phyloP scores from a whole-genome alignment of 2,888 invertebrate species.

The Polydrusus cervinus region DNA sequence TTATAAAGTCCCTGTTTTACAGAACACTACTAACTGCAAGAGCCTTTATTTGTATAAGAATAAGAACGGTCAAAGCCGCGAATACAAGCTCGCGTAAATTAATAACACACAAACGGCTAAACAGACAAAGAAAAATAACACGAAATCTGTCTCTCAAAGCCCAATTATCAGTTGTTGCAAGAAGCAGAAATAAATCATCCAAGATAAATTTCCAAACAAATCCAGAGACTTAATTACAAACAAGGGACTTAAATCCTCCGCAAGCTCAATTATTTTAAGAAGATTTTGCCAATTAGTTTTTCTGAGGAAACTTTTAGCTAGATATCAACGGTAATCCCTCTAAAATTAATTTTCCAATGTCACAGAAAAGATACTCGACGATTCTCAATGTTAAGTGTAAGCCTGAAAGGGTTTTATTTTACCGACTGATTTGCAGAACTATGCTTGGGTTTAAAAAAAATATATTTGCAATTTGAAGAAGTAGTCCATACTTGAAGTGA shows the following conservation, averaged over 20 bases:
- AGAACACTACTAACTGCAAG: no score
- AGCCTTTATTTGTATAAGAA: no score
- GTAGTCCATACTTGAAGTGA: no score
- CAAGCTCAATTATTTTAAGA: constrained; percentile 63
- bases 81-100: background rate
- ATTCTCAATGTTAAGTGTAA: background rate
- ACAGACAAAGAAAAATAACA: constrained; percentile 18
- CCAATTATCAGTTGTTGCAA: constrained; percentile 36
- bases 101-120: constrained; percentile 67
- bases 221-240: constrained; percentile 66
- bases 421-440: no score
- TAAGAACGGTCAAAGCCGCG: no score
- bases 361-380: background rate
- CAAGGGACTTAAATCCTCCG: constrained; percentile 61
- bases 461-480: no score
- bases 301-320: constrained; percentile 61
- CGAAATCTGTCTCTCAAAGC: constrained; percentile 18
- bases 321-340: constrained; percentile 59
- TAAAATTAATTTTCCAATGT: constrained; percentile 35
- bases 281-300: constrained; percentile 71
- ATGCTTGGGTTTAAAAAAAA: no score
- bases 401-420: no score
- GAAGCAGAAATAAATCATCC: constrained; percentile 43
- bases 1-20: no score
- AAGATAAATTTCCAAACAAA: constrained; percentile 47